These are phyloP conservation scores for Cyanistes caeruleus DNA, from an alignment of 2,113 vertebrate genomes.

Conservation along the genomic window DNA sequence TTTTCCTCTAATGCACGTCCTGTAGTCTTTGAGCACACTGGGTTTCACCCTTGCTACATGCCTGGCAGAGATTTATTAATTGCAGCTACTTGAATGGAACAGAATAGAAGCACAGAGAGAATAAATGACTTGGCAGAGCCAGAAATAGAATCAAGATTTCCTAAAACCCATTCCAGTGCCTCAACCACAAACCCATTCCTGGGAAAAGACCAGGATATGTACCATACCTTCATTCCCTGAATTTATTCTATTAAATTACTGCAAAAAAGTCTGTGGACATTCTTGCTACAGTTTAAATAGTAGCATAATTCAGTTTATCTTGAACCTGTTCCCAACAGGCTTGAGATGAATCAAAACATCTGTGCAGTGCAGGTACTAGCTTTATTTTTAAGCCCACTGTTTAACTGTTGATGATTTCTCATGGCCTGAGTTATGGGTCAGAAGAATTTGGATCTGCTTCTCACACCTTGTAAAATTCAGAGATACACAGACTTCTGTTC, in stretches of 20 bases:
- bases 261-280: not conserved
- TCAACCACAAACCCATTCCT: not conserved
- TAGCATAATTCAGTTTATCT: constrained; percentile 3
- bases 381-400: not conserved
- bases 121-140: not conserved
- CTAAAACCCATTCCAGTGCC: not conserved
- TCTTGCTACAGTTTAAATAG: constrained; percentile 1
- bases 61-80: not conserved
- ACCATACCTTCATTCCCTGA: not conserved
- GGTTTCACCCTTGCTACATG: not conserved
- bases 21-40: not conserved
- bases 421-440: not conserved
- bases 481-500: not conserved
- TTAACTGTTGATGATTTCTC: not conserved
- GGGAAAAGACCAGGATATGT: not conserved
- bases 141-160: constrained; percentile 9
- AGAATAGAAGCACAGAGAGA: not conserved
- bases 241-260: not conserved
- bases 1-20: not conserved
- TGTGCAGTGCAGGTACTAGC: not conserved
- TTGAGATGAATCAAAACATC: not conserved
- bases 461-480: not conserved
- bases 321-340: not conserved
- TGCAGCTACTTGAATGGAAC: not conserved
- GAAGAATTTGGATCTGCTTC: not conserved